phyloP scores from a whole-genome alignment of 1,140 invertebrate genomes.

The Camponotus pennsylvanicus region DNA sequence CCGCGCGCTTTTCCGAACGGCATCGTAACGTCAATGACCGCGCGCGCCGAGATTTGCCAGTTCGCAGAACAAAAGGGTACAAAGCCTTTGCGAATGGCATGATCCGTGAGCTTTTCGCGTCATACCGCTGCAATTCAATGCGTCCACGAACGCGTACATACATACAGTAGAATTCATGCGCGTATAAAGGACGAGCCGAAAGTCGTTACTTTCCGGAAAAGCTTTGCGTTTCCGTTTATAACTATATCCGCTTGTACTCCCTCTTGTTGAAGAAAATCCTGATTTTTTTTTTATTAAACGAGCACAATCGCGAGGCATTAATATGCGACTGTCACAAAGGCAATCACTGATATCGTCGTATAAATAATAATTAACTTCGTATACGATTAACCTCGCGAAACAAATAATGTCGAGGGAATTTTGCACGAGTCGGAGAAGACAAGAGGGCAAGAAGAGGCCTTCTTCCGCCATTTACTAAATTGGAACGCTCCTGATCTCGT shows the following conservation, averaged over 20 bases:
- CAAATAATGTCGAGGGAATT: neutral
- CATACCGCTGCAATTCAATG: slow-evolving; percentile 4
- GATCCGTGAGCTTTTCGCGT: slow-evolving; percentile 53
- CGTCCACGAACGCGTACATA: neutral
- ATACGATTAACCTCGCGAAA: neutral
- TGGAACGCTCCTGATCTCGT: slow-evolving; percentile 25
- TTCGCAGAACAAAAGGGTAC: slow-evolving; percentile 59
- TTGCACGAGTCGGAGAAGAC: neutral
- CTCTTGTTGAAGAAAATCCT: neutral
- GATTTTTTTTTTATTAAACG: neutral
- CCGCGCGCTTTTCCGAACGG: slow-evolving; percentile 42
- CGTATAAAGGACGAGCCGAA: neutral
- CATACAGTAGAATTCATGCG: neutral
- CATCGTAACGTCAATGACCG: slow-evolving; percentile 51
- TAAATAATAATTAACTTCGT: neutral
- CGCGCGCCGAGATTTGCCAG: slow-evolving; percentile 34
- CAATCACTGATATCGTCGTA: neutral
- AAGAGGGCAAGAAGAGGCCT: neutral
- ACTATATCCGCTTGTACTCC: neutral
- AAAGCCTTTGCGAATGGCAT: slow-evolving; percentile 58
- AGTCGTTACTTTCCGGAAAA: neutral
- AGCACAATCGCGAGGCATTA: neutral
- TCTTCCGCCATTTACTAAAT: slow-evolving; percentile 53
- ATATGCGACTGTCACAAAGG: neutral
- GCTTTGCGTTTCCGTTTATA: neutral